Conservation (phyloP, 2,797 vertebrate species). For the Psittacula echo region DNA sequence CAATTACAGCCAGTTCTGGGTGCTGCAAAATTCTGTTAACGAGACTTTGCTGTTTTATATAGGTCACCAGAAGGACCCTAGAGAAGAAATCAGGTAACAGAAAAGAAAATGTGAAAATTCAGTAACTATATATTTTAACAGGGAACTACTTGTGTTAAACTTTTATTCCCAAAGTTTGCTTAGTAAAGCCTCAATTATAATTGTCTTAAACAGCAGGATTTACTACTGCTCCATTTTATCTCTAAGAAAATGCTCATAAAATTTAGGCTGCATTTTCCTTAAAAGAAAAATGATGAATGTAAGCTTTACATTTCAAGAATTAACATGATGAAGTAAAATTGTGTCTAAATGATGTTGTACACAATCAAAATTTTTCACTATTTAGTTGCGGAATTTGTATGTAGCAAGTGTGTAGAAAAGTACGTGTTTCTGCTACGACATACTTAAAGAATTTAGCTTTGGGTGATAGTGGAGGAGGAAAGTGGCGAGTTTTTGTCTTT, state of each 20-base stretch:
- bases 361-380: neutral
- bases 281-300: neutral
- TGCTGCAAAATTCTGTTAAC: constrained; percentile 51
- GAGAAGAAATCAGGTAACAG: constrained; percentile 22
- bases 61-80: constrained; percentile 51
- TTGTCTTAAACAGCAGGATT: neutral
- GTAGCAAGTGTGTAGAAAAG: neutral
- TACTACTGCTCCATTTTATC: neutral
- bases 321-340: neutral
- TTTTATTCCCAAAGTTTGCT: constrained; percentile 11
- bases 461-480: neutral
- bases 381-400: neutral
- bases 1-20: constrained; percentile 6
- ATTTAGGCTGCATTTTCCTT: neutral
- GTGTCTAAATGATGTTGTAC: neutral
- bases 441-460: neutral
- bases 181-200: constrained; percentile 1
- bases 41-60: constrained; percentile 36
- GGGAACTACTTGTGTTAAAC: constrained; percentile 32
- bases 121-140: constrained; percentile 19
- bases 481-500: neutral
- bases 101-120: constrained; percentile 31
- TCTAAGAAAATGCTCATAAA: neutral
- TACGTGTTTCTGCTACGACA: neutral
- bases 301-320: neutral